These are phyloP conservation scores for Callosobruchus maculatus DNA, from an alignment of 2,888 invertebrate species.

Conservation along the genomic window DNA sequence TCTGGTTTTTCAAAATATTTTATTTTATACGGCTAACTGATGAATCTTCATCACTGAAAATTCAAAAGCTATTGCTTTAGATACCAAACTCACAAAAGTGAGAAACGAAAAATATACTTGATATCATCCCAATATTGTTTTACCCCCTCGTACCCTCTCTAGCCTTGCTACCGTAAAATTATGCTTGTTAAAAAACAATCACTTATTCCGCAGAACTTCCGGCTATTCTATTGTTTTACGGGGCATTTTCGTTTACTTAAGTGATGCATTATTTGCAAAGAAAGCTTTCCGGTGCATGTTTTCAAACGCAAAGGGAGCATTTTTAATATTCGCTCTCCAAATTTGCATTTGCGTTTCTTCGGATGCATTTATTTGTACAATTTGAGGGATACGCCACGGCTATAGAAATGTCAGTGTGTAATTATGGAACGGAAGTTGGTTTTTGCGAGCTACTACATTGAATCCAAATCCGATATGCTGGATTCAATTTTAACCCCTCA, in stretches of 20 bases:
- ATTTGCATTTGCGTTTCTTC: constrained; percentile 31
- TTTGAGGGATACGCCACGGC: not conserved
- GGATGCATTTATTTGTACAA: constrained; percentile 18
- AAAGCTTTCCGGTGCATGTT: constrained; percentile 35
- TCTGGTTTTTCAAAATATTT: too few species aligned
- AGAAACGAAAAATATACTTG: too few species aligned
- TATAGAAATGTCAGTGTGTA: not conserved
- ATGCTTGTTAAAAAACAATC: not conserved
- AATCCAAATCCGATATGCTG: not conserved
- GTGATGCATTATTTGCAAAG: constrained; percentile 31
- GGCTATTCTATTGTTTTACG: not conserved
- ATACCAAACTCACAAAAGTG: too few species aligned
- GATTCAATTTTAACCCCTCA: not conserved
- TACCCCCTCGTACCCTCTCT: not conserved
- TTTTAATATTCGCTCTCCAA: constrained; percentile 28
- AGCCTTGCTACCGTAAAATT: not conserved
- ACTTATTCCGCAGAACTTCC: not conserved
- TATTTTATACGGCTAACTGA: too few species aligned
- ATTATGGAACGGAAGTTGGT: not conserved
- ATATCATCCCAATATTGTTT: not conserved
- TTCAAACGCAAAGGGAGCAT: constrained; percentile 29
- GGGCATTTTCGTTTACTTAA: constrained; percentile 32
- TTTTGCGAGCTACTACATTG: not conserved
- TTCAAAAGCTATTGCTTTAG: too few species aligned
- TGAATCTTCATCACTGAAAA: too few species aligned